These are phyloP conservation scores for Zaprionus bogoriensis DNA, from an alignment of 2,888 invertebrate species.

Conservation along the genomic window DNA sequence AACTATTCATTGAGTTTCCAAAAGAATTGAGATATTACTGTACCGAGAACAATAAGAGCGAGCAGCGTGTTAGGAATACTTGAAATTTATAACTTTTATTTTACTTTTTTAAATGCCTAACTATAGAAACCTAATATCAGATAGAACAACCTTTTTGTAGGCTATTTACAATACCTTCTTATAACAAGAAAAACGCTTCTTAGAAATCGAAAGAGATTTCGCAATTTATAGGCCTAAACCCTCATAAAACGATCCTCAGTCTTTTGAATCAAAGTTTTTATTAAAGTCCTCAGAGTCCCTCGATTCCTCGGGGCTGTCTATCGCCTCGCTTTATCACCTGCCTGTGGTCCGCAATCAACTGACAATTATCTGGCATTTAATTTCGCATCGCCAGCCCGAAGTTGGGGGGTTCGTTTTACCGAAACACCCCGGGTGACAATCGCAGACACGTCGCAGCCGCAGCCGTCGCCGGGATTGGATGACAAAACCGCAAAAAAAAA, in stretches of 20 bases:
- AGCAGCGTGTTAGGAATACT: neutral
- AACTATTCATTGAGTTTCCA: neutral
- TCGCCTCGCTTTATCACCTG: conserved; percentile 1
- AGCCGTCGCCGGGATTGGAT: conserved; percentile 42
- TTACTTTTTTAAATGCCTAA: too few relatives aligned
- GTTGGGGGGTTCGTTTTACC: conserved; percentile 1
- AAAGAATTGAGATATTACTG: neutral
- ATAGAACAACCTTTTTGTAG: too few relatives aligned
- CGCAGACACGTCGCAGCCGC: conserved; percentile 39
- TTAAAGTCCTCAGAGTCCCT: neutral
- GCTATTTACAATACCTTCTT: too few relatives aligned
- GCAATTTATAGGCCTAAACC: neutral
- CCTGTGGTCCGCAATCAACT: conserved; percentile 37
- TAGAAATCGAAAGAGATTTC: too few relatives aligned
- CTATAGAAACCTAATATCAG: too few relatives aligned
- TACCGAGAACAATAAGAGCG: neutral
- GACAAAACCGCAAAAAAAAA: conserved; percentile 58
- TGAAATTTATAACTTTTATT: neutral
- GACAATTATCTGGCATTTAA: conserved; percentile 64
- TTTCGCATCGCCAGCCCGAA: conserved; percentile 29
- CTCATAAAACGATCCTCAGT: neutral
- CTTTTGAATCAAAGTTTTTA: neutral
- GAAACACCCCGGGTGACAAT: conserved; percentile 63
- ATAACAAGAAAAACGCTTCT: neutral
- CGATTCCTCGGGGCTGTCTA: neutral